Evolutionary conservation across 2,888 invertebrate species (phyloP).

Genomic region (Toxonevra muliebris): DNA sequence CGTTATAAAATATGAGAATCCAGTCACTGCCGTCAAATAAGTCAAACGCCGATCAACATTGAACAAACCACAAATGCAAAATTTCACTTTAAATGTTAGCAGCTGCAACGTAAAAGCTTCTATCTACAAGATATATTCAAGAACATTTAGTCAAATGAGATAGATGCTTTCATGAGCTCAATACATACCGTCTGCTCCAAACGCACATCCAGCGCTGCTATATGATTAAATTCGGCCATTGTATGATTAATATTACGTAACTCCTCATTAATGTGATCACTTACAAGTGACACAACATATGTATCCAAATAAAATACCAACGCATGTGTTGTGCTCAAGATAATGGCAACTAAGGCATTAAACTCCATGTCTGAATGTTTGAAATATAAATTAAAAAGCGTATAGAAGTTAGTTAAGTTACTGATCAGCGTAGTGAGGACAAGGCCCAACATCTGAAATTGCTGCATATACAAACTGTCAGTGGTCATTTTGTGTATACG

Average conservation of each 20-base stretch:
- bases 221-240: slow-evolving; percentile 43
- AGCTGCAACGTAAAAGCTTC: slow-evolving; percentile 49
- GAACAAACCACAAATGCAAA: slow-evolving; percentile 51
- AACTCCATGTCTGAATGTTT: slow-evolving; percentile 39
- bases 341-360: slow-evolving; percentile 37
- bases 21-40: slow-evolving; percentile 50
- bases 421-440: slow-evolving; percentile 52
- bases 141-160: neutral
- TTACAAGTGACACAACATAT: slow-evolving; percentile 50
- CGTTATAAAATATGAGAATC: slow-evolving; percentile 54
- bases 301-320: slow-evolving; percentile 53
- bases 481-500: slow-evolving; percentile 43
- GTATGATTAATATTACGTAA: slow-evolving; percentile 41
- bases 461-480: slow-evolving; percentile 50
- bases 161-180: neutral
- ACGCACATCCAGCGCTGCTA: slow-evolving; percentile 35
- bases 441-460: slow-evolving; percentile 53
- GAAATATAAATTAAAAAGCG: slow-evolving; percentile 51
- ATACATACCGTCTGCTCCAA: slow-evolving; percentile 47
- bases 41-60: slow-evolving; percentile 49
- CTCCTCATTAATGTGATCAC: slow-evolving; percentile 49
- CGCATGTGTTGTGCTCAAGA: slow-evolving; percentile 48
- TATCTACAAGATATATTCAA: slow-evolving; percentile 40
- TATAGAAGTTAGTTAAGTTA: slow-evolving; percentile 52
- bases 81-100: slow-evolving; percentile 40